Conservation (phyloP, 2,888 invertebrate species). For the Schizaphis graminum region DNA sequence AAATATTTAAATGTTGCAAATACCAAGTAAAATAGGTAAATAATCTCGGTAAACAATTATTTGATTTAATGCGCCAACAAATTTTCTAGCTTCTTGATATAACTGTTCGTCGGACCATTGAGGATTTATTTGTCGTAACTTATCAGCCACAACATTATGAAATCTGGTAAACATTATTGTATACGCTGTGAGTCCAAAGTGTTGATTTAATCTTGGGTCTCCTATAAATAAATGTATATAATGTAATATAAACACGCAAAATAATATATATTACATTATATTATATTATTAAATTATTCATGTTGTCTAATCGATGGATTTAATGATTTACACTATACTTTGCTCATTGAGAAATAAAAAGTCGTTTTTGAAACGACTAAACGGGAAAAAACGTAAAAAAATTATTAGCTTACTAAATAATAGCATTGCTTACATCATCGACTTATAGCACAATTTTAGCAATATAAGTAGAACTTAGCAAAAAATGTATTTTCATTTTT, state of each 20-base stretch:
- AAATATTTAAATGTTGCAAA: slow-evolving; percentile 69
- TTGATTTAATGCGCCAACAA: slow-evolving; percentile 88
- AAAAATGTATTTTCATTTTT: neutral
- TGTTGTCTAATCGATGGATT: neutral
- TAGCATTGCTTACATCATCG: neutral
- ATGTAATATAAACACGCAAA: neutral
- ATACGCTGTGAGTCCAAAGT: slow-evolving; percentile 89
- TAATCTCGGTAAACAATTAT: slow-evolving; percentile 93
- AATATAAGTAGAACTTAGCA: neutral
- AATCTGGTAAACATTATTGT: slow-evolving; percentile 91
- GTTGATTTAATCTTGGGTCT: slow-evolving; percentile 93
- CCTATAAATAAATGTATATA: slow-evolving; percentile 73
- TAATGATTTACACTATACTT: neutral
- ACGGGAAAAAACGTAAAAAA: too few relatives aligned
- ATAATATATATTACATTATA: neutral
- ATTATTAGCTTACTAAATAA: neutral
- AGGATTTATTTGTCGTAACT: slow-evolving; percentile 83
- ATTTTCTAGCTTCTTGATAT: slow-evolving; percentile 81
- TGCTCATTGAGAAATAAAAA: neutral
- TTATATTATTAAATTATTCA: neutral
- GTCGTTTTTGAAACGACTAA: neutral
- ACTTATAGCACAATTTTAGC: neutral
- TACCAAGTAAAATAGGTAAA: slow-evolving; percentile 87
- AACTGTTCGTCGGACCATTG: slow-evolving; percentile 90
- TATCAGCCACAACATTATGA: slow-evolving; percentile 87